A percentile compares a stretch with the other conserved stretches of the same genome.
Conservation (phyloP, 2,888 invertebrate genomes). For the Oxystoma pomonae region DNA sequence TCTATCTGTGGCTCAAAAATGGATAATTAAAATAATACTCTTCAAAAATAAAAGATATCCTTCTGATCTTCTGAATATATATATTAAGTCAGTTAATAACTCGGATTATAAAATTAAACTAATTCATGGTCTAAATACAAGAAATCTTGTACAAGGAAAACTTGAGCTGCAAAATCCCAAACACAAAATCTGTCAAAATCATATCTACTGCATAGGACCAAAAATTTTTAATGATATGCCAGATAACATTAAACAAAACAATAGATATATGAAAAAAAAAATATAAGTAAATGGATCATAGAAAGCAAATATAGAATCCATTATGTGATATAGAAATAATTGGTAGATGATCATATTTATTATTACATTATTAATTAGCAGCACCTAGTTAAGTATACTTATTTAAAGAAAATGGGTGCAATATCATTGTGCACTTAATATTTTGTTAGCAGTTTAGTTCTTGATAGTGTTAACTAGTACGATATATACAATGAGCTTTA, state of each 20-base stretch:
- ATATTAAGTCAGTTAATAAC: neutral
- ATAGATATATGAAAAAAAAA: neutral
- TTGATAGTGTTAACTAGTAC: too few species aligned
- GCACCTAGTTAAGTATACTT: too few species aligned
- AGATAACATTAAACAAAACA: neutral
- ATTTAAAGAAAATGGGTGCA: too few species aligned
- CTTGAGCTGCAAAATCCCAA: neutral
- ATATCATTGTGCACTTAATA: too few species aligned
- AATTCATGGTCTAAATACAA: neutral
- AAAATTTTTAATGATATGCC: neutral
- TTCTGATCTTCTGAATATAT: neutral
- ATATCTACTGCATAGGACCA: neutral
- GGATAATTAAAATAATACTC: neutral
- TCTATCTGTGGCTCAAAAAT: neutral
- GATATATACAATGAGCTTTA: too few species aligned
- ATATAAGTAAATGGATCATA: neutral
- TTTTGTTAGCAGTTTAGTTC: too few species aligned
- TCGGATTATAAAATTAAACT: too few species aligned
- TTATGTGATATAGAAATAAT: neutral
- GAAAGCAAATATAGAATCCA: neutral
- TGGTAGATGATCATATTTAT: too few species aligned
- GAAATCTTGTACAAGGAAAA: neutral
- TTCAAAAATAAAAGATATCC: neutral
- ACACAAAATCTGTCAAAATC: neutral
- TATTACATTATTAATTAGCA: too few species aligned